Conservation (phyloP, 2,797 vertebrate genomes). For the Silurus lanzhouensis region DNA sequence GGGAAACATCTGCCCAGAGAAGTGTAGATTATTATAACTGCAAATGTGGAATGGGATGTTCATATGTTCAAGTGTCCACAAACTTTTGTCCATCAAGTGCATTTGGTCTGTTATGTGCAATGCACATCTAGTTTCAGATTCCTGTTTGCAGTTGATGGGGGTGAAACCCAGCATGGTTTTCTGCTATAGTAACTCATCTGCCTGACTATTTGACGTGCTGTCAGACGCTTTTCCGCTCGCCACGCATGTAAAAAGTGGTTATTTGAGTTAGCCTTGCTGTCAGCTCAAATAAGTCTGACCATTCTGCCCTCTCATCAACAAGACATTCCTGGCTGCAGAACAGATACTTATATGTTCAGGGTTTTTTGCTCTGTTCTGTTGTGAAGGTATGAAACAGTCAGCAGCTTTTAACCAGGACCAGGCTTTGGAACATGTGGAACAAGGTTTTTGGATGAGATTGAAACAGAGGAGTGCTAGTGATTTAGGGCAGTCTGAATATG, state of each 20-base stretch:
- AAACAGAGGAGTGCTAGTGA: too few species aligned
- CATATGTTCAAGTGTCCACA: too few species aligned
- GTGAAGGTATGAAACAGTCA: too few species aligned
- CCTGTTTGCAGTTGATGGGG: not conserved
- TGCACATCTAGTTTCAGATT: not conserved
- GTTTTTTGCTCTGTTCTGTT: not conserved
- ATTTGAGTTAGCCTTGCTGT: not conserved
- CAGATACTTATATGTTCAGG: not conserved
- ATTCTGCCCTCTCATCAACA: not conserved
- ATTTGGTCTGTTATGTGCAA: too few species aligned
- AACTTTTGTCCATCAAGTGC: too few species aligned
- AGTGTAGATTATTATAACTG: too few species aligned
- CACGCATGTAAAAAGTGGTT: not conserved
- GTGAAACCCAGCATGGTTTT: not conserved
- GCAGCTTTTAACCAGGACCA: not conserved
- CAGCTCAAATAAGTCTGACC: not conserved
- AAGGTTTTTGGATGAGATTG: not conserved
- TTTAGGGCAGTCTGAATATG: too few species aligned
- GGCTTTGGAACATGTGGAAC: not conserved
- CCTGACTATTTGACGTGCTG: not conserved
- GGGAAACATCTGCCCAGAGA: too few species aligned
- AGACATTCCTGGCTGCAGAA: not conserved
- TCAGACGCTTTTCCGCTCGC: not conserved
- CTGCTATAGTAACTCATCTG: not conserved
- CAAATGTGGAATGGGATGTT: too few species aligned